Percentiles rank a stretch among this genome's conserved stretches.
These are phyloP conservation scores for Hypsopygia costalis DNA, from an alignment of 2,888 invertebrate genomes.

Conservation along the genomic window DNA sequence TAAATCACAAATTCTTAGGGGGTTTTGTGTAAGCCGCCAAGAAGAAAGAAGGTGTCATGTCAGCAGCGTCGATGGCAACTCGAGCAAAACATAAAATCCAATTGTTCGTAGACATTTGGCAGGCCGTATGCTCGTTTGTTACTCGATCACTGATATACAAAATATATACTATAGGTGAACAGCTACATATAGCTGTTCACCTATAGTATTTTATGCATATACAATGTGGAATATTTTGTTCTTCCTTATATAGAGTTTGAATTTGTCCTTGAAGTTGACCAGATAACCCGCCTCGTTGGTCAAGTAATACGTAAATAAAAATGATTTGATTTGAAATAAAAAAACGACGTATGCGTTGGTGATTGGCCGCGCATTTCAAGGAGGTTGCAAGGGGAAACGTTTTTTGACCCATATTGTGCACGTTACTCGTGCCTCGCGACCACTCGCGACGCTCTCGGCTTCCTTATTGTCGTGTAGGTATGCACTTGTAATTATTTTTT, in stretches of 20 bases:
- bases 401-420: conserved; percentile 69
- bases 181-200: too few species aligned
- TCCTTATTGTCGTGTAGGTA: conserved; percentile 2
- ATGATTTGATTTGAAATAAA: conserved; percentile 74
- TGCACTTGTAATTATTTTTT: neutral
- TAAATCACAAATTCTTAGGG: too few species aligned
- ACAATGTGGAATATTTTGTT: neutral
- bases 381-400: conserved; percentile 74
- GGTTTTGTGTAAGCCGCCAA: too few species aligned
- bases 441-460: conserved; percentile 1
- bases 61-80: too few species aligned
- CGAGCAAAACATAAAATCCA: too few species aligned
- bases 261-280: conserved; percentile 66
- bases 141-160: too few species aligned
- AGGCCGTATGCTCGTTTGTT: too few species aligned
- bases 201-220: too few species aligned
- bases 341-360: conserved; percentile 55
- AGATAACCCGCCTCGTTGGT: conserved; percentile 58
- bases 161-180: too few species aligned
- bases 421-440: conserved; percentile 13
- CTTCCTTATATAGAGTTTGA: conserved; percentile 40
- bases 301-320: conserved; percentile 74
- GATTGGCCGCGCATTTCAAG: conserved; percentile 72
- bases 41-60: too few species aligned
- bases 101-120: too few species aligned